These are phyloP conservation scores for Scaptodrosophila lebanonensis DNA, from an alignment of 1,140 invertebrate genomes.

Conservation along the genomic window DNA sequence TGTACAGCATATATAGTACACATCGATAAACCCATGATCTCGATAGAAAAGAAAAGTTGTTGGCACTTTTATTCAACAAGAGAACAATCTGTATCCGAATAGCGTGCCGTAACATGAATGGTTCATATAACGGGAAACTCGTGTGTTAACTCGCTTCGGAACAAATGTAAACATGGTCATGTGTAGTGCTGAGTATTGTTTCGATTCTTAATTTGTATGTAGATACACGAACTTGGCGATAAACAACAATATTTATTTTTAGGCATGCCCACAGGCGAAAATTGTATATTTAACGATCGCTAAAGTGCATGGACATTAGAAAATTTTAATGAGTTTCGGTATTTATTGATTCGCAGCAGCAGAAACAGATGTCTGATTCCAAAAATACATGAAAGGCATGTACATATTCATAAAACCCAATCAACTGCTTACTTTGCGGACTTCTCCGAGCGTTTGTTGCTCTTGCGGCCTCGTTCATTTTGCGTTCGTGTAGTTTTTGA, in stretches of 20 bases:
- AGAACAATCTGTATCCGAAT: background rate
- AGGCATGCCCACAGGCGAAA: slow-evolving; percentile 23
- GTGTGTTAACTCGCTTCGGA: too few species aligned
- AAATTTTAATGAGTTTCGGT: slow-evolving; percentile 59
- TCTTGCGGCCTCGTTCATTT: slow-evolving; percentile 65
- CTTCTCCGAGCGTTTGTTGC: slow-evolving; percentile 65
- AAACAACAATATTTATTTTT: slow-evolving; percentile 63
- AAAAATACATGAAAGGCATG: slow-evolving; percentile 12
- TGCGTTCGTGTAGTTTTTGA: slow-evolving; percentile 57
- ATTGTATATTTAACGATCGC: slow-evolving; percentile 63
- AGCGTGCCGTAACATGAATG: too few species aligned
- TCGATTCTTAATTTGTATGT: too few species aligned
- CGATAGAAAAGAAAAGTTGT: slow-evolving; percentile 46
- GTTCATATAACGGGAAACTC: too few species aligned
- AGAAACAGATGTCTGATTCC: slow-evolving; percentile 40
- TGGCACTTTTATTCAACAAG: slow-evolving; percentile 35
- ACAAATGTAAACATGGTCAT: too few species aligned
- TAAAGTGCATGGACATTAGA: slow-evolving; percentile 58
- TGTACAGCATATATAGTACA: too few species aligned
- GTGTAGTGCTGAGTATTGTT: too few species aligned
- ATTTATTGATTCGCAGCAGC: slow-evolving; percentile 37
- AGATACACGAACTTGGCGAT: slow-evolving; percentile 39
- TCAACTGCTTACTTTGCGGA: slow-evolving; percentile 62
- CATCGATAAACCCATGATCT: slow-evolving; percentile 44
- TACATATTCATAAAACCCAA: background rate